Evolutionary conservation across 2,797 vertebrate genomes (phyloP).

Genomic region (Brachymystax lenok): DNA sequence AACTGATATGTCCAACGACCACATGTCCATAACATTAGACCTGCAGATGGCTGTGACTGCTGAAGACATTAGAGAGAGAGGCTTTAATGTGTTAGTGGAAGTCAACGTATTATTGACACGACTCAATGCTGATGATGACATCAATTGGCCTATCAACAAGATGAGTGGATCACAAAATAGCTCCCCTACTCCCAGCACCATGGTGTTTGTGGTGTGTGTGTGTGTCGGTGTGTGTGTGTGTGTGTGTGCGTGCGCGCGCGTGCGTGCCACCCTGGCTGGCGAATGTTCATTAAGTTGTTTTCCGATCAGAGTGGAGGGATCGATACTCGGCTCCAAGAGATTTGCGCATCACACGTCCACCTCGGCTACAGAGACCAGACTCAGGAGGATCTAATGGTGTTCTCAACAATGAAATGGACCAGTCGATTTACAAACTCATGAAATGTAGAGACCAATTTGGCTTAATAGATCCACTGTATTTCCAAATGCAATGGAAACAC

Average conservation of each 20-base stretch:
- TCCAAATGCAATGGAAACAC: not conserved
- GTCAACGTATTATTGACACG: constrained; percentile 14
- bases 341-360: constrained; percentile 53
- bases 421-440: constrained; percentile 60
- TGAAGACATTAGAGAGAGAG: constrained; percentile 15
- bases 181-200: constrained; percentile 6
- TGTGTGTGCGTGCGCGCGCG: not conserved
- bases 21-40: not conserved
- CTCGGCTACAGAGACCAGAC: constrained; percentile 40
- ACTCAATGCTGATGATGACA: constrained; percentile 55
- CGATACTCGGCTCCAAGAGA: constrained; percentile 61
- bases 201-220: no score
- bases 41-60: not conserved
- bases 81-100: not conserved
- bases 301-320: constrained; percentile 68
- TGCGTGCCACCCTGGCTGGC: constrained; percentile 37
- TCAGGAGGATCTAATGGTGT: constrained; percentile 39
- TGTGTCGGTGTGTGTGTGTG: constrained; percentile 63
- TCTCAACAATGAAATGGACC: constrained; percentile 39
- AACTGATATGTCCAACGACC: constrained; percentile 2
- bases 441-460: constrained; percentile 58
- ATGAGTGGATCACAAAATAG: no score
- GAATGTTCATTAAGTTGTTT: constrained; percentile 81
- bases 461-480: constrained; percentile 40
- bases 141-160: not conserved